Evolutionary conservation across 2,888 invertebrate species (phyloP).

Genomic region (Camponotus fellah): DNA sequence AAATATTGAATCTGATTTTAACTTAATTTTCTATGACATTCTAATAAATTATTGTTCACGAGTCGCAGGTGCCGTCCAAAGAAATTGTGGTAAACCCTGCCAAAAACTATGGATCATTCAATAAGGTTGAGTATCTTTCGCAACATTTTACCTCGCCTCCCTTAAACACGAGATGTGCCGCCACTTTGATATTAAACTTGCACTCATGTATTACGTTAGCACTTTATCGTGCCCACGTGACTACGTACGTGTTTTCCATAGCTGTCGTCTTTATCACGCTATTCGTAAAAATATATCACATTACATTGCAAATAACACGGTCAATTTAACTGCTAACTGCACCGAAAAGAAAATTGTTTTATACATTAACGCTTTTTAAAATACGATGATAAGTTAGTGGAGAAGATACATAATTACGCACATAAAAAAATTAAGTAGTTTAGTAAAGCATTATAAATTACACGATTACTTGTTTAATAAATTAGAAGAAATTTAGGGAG

Average conservation of each 20-base stretch:
- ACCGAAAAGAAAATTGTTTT: neutral
- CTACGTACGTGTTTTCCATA: constrained; percentile 5
- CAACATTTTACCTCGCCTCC: constrained; percentile 11
- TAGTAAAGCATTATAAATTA: neutral
- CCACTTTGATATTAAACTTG: constrained; percentile 22
- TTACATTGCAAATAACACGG: neutral
- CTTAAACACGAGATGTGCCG: constrained; percentile 8
- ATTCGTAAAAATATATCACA: constrained; percentile 9
- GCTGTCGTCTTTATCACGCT: constrained; percentile 6
- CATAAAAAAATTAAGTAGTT: neutral
- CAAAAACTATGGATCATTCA: constrained; percentile 41
- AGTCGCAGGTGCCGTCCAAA: constrained; percentile 43
- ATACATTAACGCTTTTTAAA: neutral
- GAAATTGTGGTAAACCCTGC: constrained; percentile 50
- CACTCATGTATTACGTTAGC: constrained; percentile 38
- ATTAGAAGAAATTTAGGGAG: neutral
- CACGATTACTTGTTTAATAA: neutral
- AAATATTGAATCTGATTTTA: neutral
- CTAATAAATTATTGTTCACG: constrained; percentile 37
- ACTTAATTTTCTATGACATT: neutral
- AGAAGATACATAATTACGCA: neutral
- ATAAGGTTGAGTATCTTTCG: constrained; percentile 47
- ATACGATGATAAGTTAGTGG: neutral
- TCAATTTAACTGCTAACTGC: constrained; percentile 19
- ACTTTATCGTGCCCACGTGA: constrained; percentile 5